These are phyloP conservation scores for Liparis tanakae DNA, from an alignment of 2,797 vertebrate genomes.

Conservation along the genomic window DNA sequence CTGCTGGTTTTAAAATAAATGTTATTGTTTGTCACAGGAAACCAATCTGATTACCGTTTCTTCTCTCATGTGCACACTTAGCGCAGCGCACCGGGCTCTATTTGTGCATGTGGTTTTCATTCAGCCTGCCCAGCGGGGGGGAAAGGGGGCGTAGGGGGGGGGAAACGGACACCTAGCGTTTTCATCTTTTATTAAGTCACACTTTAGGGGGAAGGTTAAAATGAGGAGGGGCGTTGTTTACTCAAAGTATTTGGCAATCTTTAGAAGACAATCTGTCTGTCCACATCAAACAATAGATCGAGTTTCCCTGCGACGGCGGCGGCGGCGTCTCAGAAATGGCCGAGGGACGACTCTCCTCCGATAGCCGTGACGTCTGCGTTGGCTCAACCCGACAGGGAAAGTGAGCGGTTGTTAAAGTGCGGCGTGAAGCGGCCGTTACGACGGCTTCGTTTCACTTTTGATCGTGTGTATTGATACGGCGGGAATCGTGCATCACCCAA, in stretches of 20 bases:
- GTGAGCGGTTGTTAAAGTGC: constrained; percentile 72
- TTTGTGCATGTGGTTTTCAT: constrained; percentile 98
- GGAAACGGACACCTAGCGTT: constrained; percentile 71
- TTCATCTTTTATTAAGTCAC: constrained; percentile 82
- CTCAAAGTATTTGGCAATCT: constrained; percentile 74
- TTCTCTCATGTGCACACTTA: constrained; percentile 84
- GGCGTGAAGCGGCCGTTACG: constrained; percentile 61
- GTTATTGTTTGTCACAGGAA: constrained; percentile 98
- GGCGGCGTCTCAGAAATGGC: constrained; percentile 38
- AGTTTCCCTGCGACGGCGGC: constrained; percentile 63
- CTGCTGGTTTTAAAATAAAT: constrained; percentile 92
- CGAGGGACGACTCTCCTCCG: constrained; percentile 59
- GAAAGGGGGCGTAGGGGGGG: neutral
- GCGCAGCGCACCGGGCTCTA: constrained; percentile 81
- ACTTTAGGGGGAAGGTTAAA: constrained; percentile 77
- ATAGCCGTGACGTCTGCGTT: constrained; percentile 77
- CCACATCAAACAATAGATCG: constrained; percentile 77
- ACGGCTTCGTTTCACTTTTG: constrained; percentile 57
- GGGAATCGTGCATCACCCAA: constrained; percentile 17
- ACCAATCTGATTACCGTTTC: constrained; percentile 96
- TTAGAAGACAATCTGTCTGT: constrained; percentile 74
- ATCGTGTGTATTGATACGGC: constrained; percentile 36
- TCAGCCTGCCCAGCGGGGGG: constrained; percentile 63
- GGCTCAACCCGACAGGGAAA: constrained; percentile 78
- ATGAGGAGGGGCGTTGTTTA: constrained; percentile 67